Evolutionary conservation across 2,797 vertebrate species (phyloP).

Genomic region (Gorsachius magnificus): DNA sequence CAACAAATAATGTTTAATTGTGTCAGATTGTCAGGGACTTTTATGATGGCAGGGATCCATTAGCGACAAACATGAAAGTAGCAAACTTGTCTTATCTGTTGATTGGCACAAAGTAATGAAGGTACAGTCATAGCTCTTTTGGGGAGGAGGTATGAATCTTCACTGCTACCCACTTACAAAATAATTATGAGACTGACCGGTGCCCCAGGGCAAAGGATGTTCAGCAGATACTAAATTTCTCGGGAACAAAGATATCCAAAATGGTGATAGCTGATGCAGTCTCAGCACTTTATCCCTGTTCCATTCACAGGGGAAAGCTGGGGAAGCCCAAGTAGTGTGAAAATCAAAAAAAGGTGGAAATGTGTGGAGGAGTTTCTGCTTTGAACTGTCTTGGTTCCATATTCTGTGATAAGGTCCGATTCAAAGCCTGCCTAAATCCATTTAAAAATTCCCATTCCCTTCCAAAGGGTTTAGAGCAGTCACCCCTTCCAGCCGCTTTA

Average conservation of each 20-base stretch:
- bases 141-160: background rate
- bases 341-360: background rate
- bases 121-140: background rate
- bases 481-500: background rate
- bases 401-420: background rate
- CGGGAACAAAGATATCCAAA: background rate
- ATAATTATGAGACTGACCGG: background rate
- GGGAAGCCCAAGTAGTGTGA: background rate
- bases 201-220: background rate
- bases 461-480: background rate
- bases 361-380: background rate
- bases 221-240: slow-evolving; percentile 11
- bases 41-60: background rate
- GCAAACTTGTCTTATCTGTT: slow-evolving; percentile 5
- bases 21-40: background rate
- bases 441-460: slow-evolving; percentile 4
- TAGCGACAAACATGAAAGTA: background rate
- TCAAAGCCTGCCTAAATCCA: background rate
- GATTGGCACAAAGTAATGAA: background rate
- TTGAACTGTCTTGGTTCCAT: background rate
- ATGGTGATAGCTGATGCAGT: background rate
- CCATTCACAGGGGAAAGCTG: background rate
- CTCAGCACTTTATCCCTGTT: background rate
- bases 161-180: background rate
- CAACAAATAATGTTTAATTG: slow-evolving; percentile 3